Conservation (phyloP, 2,888 invertebrate genomes). For the Zaprionus obscuricornis region DNA sequence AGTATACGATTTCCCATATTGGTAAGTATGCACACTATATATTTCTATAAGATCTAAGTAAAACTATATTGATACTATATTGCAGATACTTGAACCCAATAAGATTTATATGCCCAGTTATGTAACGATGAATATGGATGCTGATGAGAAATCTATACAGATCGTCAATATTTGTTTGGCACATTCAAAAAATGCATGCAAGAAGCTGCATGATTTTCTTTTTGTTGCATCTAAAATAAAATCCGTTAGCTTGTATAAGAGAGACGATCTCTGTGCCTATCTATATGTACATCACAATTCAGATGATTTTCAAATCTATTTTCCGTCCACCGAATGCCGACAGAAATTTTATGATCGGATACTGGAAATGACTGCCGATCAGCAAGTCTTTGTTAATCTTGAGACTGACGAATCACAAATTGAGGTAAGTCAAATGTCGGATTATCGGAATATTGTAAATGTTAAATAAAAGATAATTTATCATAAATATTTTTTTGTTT, state of each 20-base stretch:
- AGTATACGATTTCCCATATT: constrained; percentile 92
- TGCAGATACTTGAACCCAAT: constrained; percentile 92
- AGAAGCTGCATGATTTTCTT: constrained; percentile 96
- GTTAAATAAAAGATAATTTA: not conserved
- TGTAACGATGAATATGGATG: constrained; percentile 96
- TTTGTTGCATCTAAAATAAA: constrained; percentile 90
- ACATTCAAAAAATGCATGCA: constrained; percentile 89
- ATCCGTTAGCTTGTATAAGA: constrained; percentile 92
- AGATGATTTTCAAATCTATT: constrained; percentile 99
- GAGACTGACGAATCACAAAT: constrained; percentile 88
- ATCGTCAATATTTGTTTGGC: constrained; percentile 94
- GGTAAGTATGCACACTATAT: constrained; percentile 56
- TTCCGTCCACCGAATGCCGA: constrained; percentile 94
- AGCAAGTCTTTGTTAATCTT: constrained; percentile 90
- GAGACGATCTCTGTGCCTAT: constrained; percentile 97
- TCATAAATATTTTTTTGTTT: constrained; percentile 1
- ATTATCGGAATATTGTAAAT: not conserved
- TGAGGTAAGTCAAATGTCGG: constrained; percentile 84
- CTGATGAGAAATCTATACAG: constrained; percentile 95
- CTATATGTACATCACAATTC: constrained; percentile 99
- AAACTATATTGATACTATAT: not conserved
- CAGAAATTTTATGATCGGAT: constrained; percentile 93
- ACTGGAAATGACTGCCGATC: constrained; percentile 94
- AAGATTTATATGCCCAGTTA: constrained; percentile 98
- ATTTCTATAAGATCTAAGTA: not conserved